phyloP scores from a whole-genome alignment of 1,140 invertebrate species.

The Pemphigus obesinymphae region DNA sequence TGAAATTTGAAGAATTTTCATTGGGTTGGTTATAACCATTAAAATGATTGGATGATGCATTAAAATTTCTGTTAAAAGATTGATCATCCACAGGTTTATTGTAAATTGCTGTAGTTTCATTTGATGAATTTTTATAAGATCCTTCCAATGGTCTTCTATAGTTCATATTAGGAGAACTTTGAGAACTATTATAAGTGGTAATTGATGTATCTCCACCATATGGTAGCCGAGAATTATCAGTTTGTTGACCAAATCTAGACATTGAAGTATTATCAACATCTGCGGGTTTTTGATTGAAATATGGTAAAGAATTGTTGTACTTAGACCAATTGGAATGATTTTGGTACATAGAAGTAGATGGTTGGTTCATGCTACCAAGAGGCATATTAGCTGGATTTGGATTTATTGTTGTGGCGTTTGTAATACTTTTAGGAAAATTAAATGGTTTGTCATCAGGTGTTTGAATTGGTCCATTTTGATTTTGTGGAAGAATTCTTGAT shows the following conservation, averaged over 20 bases:
- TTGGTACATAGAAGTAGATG: not conserved
- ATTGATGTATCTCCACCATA: not conserved
- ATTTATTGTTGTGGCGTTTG: not conserved
- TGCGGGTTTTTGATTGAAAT: not conserved
- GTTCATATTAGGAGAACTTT: not conserved
- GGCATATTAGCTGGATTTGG: not conserved
- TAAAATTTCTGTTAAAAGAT: slow-evolving; percentile 7
- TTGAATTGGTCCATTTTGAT: slow-evolving; percentile 43
- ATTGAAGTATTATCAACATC: not conserved
- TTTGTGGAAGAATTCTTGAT: slow-evolving; percentile 23
- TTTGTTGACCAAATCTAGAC: not conserved
- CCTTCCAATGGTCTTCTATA: slow-evolving; percentile 7
- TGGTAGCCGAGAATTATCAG: not conserved
- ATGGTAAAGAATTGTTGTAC: not conserved
- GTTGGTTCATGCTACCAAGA: not conserved
- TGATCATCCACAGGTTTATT: not conserved
- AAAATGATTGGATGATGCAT: not conserved
- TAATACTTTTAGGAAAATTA: slow-evolving; percentile 46
- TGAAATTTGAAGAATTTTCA: not conserved
- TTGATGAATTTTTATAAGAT: slow-evolving; percentile 10
- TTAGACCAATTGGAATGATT: slow-evolving; percentile 18
- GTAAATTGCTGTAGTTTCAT: not conserved
- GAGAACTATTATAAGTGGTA: not conserved
- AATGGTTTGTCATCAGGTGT: slow-evolving; percentile 48
- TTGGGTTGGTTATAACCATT: not conserved